A percentile compares a stretch with the other conserved stretches of the same genome.
Conservation (phyloP, 2,113 vertebrate genomes). For the Spermophilus dauricus region DNA sequence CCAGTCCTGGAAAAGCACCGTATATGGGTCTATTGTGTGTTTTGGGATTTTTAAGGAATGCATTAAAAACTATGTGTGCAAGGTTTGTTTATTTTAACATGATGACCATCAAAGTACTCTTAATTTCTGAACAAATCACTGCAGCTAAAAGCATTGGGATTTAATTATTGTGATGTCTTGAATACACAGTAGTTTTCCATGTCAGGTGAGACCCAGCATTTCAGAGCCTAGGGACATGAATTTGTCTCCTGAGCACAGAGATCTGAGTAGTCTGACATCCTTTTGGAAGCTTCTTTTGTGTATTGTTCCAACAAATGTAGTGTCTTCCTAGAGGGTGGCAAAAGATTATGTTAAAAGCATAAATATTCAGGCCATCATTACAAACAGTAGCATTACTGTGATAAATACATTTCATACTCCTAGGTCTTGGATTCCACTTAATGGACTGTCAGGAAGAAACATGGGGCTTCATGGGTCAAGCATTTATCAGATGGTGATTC, state of each 20-base stretch:
- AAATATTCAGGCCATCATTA: constrained; percentile 10
- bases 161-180: constrained; percentile 42
- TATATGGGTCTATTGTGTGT: not conserved
- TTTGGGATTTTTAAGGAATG: constrained; percentile 57
- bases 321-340: constrained; percentile 48
- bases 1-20: not conserved
- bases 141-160: constrained; percentile 6
- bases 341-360: constrained; percentile 52
- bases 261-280: not conserved
- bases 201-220: not conserved
- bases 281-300: constrained; percentile 15
- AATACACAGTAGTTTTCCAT: not conserved
- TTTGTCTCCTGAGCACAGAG: not conserved
- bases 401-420: constrained; percentile 39
- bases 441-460: constrained; percentile 49
- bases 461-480: not conserved
- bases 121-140: constrained; percentile 42
- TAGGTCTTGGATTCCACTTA: not conserved
- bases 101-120: not conserved
- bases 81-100: constrained; percentile 43
- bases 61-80: constrained; percentile 49
- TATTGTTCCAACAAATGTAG: not conserved
- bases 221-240: not conserved
- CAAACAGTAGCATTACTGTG: not conserved
- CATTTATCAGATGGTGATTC: not conserved